Percentiles rank a stretch among this genome's conserved stretches.
Evolutionary conservation across 2,797 vertebrate genomes (phyloP).

Genomic region (Kryptopterus vitreolus): DNA sequence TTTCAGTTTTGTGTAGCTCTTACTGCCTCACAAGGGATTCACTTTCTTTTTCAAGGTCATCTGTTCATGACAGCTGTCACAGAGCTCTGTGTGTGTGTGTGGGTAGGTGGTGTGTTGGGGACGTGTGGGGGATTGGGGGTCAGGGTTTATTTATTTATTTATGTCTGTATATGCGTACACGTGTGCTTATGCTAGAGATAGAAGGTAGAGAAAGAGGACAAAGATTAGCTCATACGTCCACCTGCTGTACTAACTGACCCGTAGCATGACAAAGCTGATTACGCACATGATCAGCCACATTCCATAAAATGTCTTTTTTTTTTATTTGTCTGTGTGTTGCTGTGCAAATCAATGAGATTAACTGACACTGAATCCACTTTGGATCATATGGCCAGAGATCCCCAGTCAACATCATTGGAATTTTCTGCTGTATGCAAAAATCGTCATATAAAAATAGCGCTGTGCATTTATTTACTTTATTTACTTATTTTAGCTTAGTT

Average conservation of each 20-base stretch:
- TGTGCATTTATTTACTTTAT: conserved; percentile 69
- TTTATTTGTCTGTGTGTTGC: not conserved
- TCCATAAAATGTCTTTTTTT: conserved; percentile 13
- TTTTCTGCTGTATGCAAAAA: conserved; percentile 58
- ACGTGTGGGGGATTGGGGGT: not conserved
- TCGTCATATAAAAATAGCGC: conserved; percentile 62
- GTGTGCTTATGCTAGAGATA: conserved; percentile 35
- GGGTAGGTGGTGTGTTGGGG: not conserved
- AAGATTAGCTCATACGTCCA: conserved; percentile 36
- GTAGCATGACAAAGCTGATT: conserved; percentile 16
- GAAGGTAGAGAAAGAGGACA: conserved; percentile 31
- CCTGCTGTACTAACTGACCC: conserved; percentile 5
- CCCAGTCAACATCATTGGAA: conserved; percentile 48
- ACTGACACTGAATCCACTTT: not conserved
- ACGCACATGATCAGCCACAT: conserved; percentile 5
- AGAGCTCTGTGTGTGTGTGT: not conserved
- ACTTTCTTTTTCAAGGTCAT: conserved; percentile 51
- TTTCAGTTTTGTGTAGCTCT: conserved; percentile 41
- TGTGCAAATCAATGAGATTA: not conserved
- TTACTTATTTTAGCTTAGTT: not conserved
- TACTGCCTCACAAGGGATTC: conserved; percentile 30
- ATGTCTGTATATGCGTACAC: not conserved
- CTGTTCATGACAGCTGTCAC: conserved; percentile 28
- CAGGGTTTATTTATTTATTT: not conserved
- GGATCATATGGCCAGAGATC: not conserved